Evolutionary conservation across 2,888 invertebrate species (phyloP).

Genomic region (Acanthosoma haemorrhoidale): DNA sequence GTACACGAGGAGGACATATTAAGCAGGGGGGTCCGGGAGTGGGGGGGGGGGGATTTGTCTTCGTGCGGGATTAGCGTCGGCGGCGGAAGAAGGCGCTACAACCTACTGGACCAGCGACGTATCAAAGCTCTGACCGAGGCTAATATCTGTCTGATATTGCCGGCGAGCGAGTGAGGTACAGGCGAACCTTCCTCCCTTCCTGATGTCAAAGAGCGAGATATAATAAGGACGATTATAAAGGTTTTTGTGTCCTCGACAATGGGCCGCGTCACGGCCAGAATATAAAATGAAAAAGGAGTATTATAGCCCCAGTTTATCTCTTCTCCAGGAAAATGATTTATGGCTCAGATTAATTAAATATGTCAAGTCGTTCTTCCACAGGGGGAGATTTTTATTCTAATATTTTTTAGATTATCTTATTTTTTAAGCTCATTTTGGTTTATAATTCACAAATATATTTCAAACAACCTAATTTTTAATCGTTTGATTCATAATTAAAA

Average conservation of each 20-base stretch:
- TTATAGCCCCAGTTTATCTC: slow-evolving; percentile 4
- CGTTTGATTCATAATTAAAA: no score
- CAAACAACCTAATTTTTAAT: no score
- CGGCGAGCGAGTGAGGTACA: no score
- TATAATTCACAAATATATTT: no score
- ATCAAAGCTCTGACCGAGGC: neutral
- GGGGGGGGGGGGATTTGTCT: no score
- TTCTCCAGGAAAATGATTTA: neutral
- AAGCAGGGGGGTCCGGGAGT: no score
- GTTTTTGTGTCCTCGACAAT: neutral
- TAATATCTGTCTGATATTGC: no score
- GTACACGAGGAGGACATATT: no score
- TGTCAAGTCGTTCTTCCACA: neutral
- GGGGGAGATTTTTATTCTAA: neutral
- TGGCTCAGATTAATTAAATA: neutral
- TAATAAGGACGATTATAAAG: neutral
- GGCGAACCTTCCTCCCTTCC: no score
- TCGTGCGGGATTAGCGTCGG: neutral
- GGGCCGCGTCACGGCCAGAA: neutral
- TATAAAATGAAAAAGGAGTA: neutral
- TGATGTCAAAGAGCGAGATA: neutral
- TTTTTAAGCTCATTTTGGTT: no score
- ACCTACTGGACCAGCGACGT: neutral
- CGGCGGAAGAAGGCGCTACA: neutral
- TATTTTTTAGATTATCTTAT: no score